A percentile compares a stretch with the other conserved stretches of the same genome.
phyloP scores from a whole-genome alignment of 2,113 vertebrate genomes.

The Indri indri region DNA sequence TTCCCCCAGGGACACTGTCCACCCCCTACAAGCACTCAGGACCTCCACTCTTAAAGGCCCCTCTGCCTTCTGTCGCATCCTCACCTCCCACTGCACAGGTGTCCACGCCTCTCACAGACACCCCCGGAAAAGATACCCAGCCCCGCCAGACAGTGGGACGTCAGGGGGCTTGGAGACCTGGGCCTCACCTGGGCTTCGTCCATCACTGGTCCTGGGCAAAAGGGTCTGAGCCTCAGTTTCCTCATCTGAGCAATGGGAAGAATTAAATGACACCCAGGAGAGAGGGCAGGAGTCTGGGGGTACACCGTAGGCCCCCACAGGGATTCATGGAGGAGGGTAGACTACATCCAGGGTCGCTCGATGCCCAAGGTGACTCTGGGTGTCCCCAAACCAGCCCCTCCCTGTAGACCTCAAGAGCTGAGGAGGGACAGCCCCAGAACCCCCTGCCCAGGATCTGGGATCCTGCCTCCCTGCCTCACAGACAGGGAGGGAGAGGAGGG shows the following conservation, averaged over 20 bases:
- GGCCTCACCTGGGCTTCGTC: not conserved
- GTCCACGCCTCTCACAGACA: not conserved
- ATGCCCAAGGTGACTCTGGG: too few species aligned
- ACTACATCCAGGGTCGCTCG: not conserved
- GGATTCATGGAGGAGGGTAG: accelerated
- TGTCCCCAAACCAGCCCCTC: not conserved
- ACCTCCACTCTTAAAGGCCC: not conserved
- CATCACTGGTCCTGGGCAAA: not conserved
- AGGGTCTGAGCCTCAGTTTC: not conserved
- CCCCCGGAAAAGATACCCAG: not conserved
- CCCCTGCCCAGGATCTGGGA: not conserved
- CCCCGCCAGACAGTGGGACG: not conserved
- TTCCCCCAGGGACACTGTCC: not conserved
- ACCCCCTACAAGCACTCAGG: not conserved
- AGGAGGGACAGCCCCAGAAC: not conserved
- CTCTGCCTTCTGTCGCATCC: not conserved
- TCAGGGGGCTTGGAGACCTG: not conserved
- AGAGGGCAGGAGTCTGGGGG: not conserved
- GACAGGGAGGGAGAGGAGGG: not conserved
- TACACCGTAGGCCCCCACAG: not conserved
- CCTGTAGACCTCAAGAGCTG: not conserved
- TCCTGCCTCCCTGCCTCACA: too few species aligned
- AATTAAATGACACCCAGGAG: not conserved
- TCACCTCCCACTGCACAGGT: not conserved
- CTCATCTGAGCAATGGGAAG: slow-evolving; percentile 18